Conservation (phyloP, 2,797 vertebrate species). For the Coluber constrictor region DNA sequence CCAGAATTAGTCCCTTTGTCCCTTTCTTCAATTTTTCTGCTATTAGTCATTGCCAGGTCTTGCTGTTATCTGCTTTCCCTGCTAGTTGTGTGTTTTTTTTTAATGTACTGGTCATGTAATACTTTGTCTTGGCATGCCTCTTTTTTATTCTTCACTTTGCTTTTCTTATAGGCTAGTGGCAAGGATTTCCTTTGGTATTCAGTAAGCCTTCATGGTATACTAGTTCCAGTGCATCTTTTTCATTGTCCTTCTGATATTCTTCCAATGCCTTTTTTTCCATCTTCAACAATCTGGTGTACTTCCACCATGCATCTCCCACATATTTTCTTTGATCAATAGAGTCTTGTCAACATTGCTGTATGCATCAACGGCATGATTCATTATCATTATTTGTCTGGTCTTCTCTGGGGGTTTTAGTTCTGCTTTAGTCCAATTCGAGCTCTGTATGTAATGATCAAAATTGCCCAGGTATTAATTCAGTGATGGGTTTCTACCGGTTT, state of each 20-base stretch:
- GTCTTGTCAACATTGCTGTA: background rate
- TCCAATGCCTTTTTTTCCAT: background rate
- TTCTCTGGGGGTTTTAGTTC: background rate
- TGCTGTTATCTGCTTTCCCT: too few relatives aligned
- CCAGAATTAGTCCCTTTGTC: too few relatives aligned
- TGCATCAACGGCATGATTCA: background rate
- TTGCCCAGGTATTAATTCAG: background rate
- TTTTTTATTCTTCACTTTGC: background rate
- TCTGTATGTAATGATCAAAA: background rate
- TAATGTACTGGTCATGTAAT: too few relatives aligned
- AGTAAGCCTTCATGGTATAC: background rate
- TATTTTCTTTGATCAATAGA: background rate
- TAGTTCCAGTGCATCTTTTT: background rate
- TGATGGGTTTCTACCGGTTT: too few relatives aligned
- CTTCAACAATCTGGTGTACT: background rate
- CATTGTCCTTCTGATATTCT: background rate
- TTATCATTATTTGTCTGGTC: background rate
- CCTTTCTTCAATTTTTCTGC: too few relatives aligned
- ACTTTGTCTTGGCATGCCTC: background rate
- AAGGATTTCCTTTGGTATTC: background rate
- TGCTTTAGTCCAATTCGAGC: background rate
- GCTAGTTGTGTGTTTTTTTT: too few relatives aligned
- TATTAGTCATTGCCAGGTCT: too few relatives aligned
- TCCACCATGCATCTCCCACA: background rate
- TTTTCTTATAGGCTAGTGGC: background rate